Evolutionary conservation across 2,797 vertebrate species (phyloP).

Genomic region (Tamandua tetradactyla): DNA sequence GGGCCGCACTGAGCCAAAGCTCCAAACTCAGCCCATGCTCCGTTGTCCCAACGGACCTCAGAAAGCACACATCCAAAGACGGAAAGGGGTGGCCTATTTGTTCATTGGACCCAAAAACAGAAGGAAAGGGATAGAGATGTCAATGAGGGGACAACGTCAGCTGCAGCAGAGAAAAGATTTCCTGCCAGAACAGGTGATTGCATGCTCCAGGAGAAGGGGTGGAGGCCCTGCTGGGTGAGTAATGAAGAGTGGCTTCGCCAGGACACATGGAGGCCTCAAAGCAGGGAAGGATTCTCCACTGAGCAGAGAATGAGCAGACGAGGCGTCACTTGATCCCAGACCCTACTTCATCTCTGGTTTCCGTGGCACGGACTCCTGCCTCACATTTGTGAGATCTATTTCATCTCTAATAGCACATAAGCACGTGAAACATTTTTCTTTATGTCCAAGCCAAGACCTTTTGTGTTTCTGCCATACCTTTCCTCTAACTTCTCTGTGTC

Average conservation of each 20-base stretch:
- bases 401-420: neutral
- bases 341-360: neutral
- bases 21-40: neutral
- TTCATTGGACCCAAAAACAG: neutral
- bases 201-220: neutral
- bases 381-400: neutral
- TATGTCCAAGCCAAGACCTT: neutral
- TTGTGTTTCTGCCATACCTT: neutral
- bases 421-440: conserved; percentile 19
- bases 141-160: neutral
- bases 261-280: neutral
- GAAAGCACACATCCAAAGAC: neutral
- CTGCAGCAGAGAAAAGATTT: neutral
- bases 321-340: neutral
- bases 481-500: neutral
- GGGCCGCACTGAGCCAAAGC: neutral
- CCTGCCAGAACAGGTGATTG: conserved; percentile 27
- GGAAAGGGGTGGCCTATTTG: too few species aligned
- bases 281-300: neutral
- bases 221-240: conserved; percentile 31
- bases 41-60: neutral
- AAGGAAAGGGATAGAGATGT: neutral
- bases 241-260: neutral
- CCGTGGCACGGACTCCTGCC: neutral
- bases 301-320: neutral